Base-by-base conservation (phyloP, 2,888 invertebrate genomes). In the Chrysolina oricalcia region DNA sequence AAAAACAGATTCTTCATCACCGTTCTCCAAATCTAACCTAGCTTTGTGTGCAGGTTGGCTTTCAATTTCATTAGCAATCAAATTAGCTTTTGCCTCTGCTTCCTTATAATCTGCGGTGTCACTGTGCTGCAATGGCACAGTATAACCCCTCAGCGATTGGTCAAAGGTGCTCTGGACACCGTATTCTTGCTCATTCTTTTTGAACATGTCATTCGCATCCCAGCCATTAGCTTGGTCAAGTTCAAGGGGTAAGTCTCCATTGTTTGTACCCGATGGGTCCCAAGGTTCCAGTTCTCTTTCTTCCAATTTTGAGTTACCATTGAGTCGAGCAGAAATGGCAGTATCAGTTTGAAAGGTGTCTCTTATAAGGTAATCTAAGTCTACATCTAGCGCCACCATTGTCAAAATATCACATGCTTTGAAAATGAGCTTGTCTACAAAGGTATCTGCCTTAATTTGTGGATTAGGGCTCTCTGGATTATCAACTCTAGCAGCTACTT, bases 161-260 rank as follows among this genome's bases (percentile, higher is more conserved):
- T 97, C 97, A 88, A 96, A 99, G 2, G 97, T 97, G 81, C 97
- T 96, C 85, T 94, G 94, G 4, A 83, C 97, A 71, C 98, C 97
- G 89, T 98, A 98, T 81, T 95, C 92, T 87, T 93, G 92, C 88
- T 97, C 96, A 90, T 98, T 98, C 88, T 94, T 96, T 80, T 94
- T 92, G 90, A 99, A 99, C 98, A 99, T 99, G 83, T 98, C 98
- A 88, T 95, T 94, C 2, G 95, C 95, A 90, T 98, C 97, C 98
- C 99, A 99, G 75, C 98, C 98, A 90, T 97, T 97, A 89, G 94
- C 92, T 86, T 95, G 95, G 86, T 95, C 95, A 74, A 95, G 88
- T 83, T 95, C 95, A 80, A 92, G 89, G 74, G 93, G 91, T 40
- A 92, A 90, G 64, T 91, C 91, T 84, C 90, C 91, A 13, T 92